Percentiles rank a stretch among this genome's conserved stretches.
Conservation (phyloP, 2,797 vertebrate genomes). For the Pteropus rufus region DNA sequence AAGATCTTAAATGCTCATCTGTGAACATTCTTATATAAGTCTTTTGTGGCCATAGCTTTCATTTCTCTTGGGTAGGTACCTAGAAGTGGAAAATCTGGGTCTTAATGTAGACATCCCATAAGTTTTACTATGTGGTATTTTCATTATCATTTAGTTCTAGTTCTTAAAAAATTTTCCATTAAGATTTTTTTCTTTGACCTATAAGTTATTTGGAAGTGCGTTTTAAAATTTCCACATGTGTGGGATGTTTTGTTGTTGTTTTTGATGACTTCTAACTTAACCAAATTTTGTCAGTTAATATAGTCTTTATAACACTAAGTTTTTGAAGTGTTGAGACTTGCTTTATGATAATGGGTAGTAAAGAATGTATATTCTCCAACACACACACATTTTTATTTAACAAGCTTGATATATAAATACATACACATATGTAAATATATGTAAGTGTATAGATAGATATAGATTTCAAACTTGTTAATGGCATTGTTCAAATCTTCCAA, state of each 20-base stretch:
- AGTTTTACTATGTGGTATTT: neutral
- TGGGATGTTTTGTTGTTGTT: neutral
- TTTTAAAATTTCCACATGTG: neutral
- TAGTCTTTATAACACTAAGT: neutral
- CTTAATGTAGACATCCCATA: neutral
- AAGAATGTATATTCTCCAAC: neutral
- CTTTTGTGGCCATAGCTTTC: neutral
- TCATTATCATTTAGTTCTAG: neutral
- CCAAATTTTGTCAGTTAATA: neutral
- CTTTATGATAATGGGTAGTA: neutral
- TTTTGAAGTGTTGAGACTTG: neutral
- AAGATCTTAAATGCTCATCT: neutral
- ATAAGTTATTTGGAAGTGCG: neutral
- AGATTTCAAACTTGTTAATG: neutral
- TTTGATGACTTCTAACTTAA: neutral
- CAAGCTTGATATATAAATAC: neutral
- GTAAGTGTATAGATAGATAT: neutral
- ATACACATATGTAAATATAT: neutral
- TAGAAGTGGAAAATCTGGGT: neutral
- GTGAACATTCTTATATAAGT: neutral
- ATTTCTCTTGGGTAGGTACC: neutral
- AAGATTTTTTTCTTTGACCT: neutral
- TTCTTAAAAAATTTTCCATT: conserved; percentile 16
- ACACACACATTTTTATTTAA: neutral
- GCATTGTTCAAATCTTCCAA: neutral